These are phyloP conservation scores for Cerastoderma edule DNA, from an alignment of 2,888 invertebrate species.

Conservation along the genomic window DNA sequence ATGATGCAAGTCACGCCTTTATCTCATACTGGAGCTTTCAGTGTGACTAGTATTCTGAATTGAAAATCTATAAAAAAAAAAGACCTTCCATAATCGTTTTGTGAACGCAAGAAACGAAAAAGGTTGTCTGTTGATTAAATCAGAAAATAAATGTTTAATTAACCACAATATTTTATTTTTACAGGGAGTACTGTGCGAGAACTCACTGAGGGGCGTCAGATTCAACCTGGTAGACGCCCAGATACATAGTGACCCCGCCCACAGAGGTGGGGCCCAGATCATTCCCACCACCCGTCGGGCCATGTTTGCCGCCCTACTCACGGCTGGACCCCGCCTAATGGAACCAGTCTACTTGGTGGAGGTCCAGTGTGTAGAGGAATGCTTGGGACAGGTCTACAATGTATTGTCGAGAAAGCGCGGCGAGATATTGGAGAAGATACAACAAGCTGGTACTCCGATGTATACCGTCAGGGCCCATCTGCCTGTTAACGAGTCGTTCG, in stretches of 20 bases:
- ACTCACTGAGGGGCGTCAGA: conserved; percentile 96
- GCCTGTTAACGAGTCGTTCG: conserved; percentile 99
- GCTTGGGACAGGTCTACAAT: conserved; percentile 98
- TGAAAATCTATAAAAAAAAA: too few species aligned
- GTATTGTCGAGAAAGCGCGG: conserved; percentile 98
- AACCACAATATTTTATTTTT: conserved; percentile 12
- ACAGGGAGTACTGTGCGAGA: conserved; percentile 97
- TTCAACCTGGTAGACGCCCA: conserved; percentile 99
- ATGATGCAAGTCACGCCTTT: too few species aligned
- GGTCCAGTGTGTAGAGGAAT: conserved; percentile 97
- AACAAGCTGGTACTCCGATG: conserved; percentile 98
- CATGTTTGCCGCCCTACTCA: conserved; percentile 96
- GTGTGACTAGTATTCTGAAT: too few species aligned
- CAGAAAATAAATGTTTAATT: neutral
- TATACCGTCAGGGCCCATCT: conserved; percentile 99
- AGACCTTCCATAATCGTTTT: neutral
- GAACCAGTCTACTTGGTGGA: conserved; percentile 99
- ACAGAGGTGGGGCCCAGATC: conserved; percentile 99
- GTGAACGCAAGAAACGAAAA: too few species aligned
- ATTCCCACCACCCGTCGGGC: conserved; percentile 99
- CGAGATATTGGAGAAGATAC: conserved; percentile 95
- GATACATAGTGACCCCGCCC: conserved; percentile 99
- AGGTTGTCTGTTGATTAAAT: too few species aligned
- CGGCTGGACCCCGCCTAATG: conserved; percentile 96
- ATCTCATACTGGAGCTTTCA: too few species aligned